A percentile compares a stretch with the other conserved stretches of the same genome.
phyloP scores from a whole-genome alignment of 2,797 vertebrate genomes.

The Rhinogobio ventralis region DNA sequence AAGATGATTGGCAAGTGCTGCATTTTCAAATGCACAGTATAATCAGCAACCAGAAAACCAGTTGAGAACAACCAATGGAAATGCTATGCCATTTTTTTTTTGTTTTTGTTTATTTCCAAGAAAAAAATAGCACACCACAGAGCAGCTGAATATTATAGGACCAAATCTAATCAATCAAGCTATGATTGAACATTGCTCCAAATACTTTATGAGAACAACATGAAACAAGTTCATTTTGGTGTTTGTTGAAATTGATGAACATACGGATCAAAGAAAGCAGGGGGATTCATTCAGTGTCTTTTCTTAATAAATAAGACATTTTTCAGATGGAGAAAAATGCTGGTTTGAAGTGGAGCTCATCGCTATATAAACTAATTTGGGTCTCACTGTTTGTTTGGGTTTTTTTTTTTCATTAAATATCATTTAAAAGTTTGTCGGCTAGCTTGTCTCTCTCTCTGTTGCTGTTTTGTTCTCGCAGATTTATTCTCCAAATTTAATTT shows the following conservation, averaged over 20 bases:
- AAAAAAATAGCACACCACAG: background rate
- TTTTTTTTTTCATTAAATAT: constrained; percentile 52
- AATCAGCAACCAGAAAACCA: background rate
- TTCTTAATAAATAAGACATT: constrained; percentile 36
- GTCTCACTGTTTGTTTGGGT: constrained; percentile 1
- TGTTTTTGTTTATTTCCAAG: background rate
- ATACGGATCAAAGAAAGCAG: constrained; percentile 27
- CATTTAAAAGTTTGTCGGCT: constrained; percentile 56
- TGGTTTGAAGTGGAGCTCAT: constrained; percentile 4
- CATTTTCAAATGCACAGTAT: background rate
- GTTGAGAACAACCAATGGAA: background rate
- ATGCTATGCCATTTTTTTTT: background rate
- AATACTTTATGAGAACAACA: constrained; percentile 26
- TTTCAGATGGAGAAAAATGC: constrained; percentile 35
- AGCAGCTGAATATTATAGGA: background rate
- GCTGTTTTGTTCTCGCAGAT: constrained; percentile 48
- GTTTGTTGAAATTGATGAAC: constrained; percentile 16
- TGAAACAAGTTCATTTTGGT: constrained; percentile 25
- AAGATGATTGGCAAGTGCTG: background rate
- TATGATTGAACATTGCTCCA: background rate
- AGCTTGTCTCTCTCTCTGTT: constrained; percentile 35
- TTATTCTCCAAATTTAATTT: constrained; percentile 61
- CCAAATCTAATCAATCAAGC: constrained; percentile 24
- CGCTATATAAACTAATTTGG: constrained; percentile 48
- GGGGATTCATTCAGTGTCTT: constrained; percentile 35